Evolutionary conservation across 2,888 invertebrate species (phyloP), one percentile per base, ranked within the genome.

Genomic region (Nymphalis urticae): DNA sequence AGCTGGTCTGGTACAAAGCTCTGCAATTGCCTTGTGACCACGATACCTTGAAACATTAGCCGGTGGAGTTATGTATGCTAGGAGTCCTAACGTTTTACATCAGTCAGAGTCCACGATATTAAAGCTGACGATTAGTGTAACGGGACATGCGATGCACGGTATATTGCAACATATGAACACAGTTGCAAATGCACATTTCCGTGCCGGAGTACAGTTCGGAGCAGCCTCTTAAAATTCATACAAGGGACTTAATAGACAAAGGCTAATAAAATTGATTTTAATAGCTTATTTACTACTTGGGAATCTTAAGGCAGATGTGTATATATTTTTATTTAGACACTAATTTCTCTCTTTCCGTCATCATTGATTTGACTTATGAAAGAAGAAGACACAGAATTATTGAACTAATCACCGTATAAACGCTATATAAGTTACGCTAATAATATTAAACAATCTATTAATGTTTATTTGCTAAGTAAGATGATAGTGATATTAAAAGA

Each of bases 61-160:
- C 19, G 24, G 19, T 36, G 48, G 59, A 36, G 50, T 64, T 36
- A 62, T 21, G 54, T 32, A 56, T 1, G 61, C 58, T n/a, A 21
- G n/a, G 16, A 56, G 42, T 53, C n/a, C 51, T 47, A 17, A 58
- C 58, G 32, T 24, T 62, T 53, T 62, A 56, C 59, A 53, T 62
- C 67, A 64, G 64, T 66, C 51, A 58, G 64, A 67, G 32, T 13
- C 64, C 48, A 58, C 59, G 58, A 72, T 67, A 64, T 70, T 67
- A 69, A 64, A 70, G 59, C 59, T 60, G 66, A 67, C 62, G 64
- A 69, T 70, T 67, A 59, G 61, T 60, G 60, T 64, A 72, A 72
- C 72, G 72, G 70, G 17, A 65, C 64, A 24, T 48, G 65, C 51
- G 42, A 42, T 21, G 13, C 42, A 42, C 42, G 36, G 64, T 65